Evolutionary conservation across 1,140 invertebrate genomes (phyloP).

Genomic region (Sipha flava): DNA sequence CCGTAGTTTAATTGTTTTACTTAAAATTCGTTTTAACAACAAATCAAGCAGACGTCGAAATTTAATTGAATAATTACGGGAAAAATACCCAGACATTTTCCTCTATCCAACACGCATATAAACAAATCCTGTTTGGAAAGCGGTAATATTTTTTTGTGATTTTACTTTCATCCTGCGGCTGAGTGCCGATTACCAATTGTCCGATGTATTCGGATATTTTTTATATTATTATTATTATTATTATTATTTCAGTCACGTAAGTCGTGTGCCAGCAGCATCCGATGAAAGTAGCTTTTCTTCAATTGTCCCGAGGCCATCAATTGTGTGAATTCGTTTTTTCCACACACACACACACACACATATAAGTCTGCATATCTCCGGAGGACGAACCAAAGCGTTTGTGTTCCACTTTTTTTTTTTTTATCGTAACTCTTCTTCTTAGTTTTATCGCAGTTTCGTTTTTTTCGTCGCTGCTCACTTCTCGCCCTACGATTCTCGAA

Average conservation of each 20-base stretch:
- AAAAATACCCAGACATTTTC: neutral
- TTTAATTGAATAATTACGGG: neutral
- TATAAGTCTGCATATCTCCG: neutral
- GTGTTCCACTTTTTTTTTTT: conserved; percentile 17
- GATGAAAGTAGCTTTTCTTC: conserved; percentile 27
- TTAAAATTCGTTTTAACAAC: too few species aligned
- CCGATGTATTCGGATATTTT: neutral
- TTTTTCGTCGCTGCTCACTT: neutral
- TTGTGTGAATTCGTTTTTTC: neutral
- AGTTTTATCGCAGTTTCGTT: conserved; percentile 35
- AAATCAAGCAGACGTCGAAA: neutral
- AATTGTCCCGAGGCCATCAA: conserved; percentile 21
- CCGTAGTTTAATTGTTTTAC: neutral
- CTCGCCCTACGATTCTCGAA: neutral
- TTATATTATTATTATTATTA: neutral
- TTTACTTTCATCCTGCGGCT: conserved; percentile 7
- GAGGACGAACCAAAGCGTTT: conserved; percentile 13
- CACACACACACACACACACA: neutral
- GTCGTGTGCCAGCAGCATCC: conserved; percentile 13
- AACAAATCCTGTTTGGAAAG: conserved; percentile 8
- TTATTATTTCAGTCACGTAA: conserved; percentile 19
- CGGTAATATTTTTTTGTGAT: neutral
- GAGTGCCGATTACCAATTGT: conserved; percentile 2
- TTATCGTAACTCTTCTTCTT: conserved; percentile 12
- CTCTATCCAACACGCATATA: too few species aligned